Evolutionary conservation across 2,113 vertebrate genomes (phyloP), one percentile per base, ranked within the genome.

Genomic region (Poeciliopsis prolifica): DNA sequence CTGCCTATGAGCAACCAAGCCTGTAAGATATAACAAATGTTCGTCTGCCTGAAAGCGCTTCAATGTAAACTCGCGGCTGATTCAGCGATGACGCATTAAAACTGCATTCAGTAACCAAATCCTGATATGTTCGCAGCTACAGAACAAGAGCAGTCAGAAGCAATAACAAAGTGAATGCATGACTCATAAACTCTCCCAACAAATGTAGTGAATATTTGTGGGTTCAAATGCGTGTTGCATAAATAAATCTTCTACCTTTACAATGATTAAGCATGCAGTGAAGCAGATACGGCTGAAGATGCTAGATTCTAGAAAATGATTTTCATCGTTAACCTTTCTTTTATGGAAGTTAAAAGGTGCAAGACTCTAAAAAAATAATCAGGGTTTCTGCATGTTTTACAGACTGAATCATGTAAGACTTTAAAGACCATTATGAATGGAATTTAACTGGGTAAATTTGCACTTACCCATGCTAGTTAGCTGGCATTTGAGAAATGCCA

Each of bases 111-210:
- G 24, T n/a, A 10, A n/a, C 22, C 24, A 58, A 10, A 58, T 58
- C 24, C 17, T 9, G 19, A 44, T 17, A 4, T 44, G 42, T 17
- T 54, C 22, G 51, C 15, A 24, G 61, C 29, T 17, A 15, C 31
- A 64, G 28, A 9, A 31, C 19, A n/a, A 58, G 51, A 24, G 22
- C 51, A 58, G 22, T 24, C 7, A 58, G 51, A 8, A n/a, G 22
- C 44, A 48, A 48, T 19, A 48, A n/a, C 9, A 26, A 40, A 42
- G 29, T 62, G 42, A 72, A 62, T 24, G 26, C 7, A 14, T 62
- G 35, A 62, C 58, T 72, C 60, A 62, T 42, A 10, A 62, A 62
- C 35, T 71, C 69, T 61, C 51, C 51, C 33, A 19, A 13, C 48
- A 54, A 12, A 40, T 22, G 61, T 12, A 24, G 17, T 31, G 8